Base-by-base conservation (phyloP, 2,113 vertebrate genomes). In the Sorex araneus region DNA sequence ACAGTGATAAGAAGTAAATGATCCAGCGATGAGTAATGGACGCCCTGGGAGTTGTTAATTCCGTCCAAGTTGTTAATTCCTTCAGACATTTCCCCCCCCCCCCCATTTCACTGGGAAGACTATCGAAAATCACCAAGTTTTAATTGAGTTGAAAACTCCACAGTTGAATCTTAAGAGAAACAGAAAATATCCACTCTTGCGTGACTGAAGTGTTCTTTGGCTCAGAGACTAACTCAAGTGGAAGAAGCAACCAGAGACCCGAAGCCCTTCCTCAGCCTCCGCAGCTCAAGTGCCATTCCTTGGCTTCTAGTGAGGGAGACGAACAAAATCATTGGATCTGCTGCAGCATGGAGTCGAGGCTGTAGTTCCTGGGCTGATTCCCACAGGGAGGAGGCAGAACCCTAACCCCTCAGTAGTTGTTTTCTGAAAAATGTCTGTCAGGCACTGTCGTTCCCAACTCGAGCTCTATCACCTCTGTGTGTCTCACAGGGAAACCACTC, bases 311-410 rank as follows among this genome's bases (percentile, higher is more conserved):
- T 40, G 40, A 40, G 7, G 76, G 54, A 87, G 30, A 47, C 76
- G 79, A 70, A 92, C 76, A 83, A 70, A 92, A 86, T 92, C 83
- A 76, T 87, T 73, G 47, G 18, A 63, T 91, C 34, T 77, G 50
- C 67, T 63, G n/a, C 28, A 78, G 40, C 36, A 36, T 90, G 7
- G 40, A 40, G 40, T 91, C 64, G 90, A 27, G 54, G 60, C 43
- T 70, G 43, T 73, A 64, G 67, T 9, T 63, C 73, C 70, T 73
- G 40, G 28, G 30, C 92, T 79, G 25, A 30, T 86, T 47, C 57
- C 45, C n/a, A 75, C 8, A 28, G 4, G 50, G 36, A 43, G 40
- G 40, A 82, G 19, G n/a, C 18, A 63, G 21, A 45, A 45, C 57
- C 30, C 19, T 66, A 3, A 74, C 25, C 3, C 25, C n/a, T 82